These are phyloP conservation scores for Archips crataeganus DNA, from an alignment of 2,888 invertebrate genomes.

Conservation along the genomic window DNA sequence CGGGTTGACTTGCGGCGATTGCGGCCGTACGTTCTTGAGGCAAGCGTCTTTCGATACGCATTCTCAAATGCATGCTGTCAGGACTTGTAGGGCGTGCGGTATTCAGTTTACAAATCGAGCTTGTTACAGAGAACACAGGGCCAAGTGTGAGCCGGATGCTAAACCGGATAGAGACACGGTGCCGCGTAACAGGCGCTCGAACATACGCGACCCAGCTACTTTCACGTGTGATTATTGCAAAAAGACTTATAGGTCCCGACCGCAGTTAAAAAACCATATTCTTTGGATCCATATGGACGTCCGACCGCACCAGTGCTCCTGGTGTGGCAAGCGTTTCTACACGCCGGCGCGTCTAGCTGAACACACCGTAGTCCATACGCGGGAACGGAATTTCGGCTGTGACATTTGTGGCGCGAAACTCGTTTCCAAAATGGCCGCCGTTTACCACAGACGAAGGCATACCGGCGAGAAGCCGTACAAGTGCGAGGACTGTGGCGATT, in stretches of 20 bases:
- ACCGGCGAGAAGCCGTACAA: conserved; percentile 79
- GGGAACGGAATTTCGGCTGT: conserved; percentile 81
- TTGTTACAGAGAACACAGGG: conserved; percentile 74
- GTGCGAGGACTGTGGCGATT: conserved; percentile 74
- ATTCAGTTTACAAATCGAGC: conserved; percentile 72
- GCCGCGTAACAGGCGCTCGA: conserved; percentile 65
- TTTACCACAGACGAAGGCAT: conserved; percentile 77
- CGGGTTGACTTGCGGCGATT: conserved; percentile 68
- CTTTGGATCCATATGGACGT: conserved; percentile 80
- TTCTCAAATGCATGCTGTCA: conserved; percentile 72
- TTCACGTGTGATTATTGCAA: conserved; percentile 75
- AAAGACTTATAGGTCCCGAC: conserved; percentile 70
- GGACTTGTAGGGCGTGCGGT: conserved; percentile 71
- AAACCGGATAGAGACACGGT: conserved; percentile 63
- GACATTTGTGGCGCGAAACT: conserved; percentile 80
- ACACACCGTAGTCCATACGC: conserved; percentile 83
- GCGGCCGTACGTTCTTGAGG: conserved; percentile 69
- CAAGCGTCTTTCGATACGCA: conserved; percentile 67
- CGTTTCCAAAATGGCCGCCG: conserved; percentile 77
- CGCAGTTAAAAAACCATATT: conserved; percentile 79
- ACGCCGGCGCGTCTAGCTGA: conserved; percentile 80
- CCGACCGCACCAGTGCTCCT: conserved; percentile 79
- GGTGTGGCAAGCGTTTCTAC: conserved; percentile 82
- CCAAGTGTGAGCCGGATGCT: conserved; percentile 73
- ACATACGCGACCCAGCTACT: conserved; percentile 72